These are phyloP conservation scores for Holotrichia oblita DNA, from an alignment of 1,140 invertebrate genomes.

Conservation along the genomic window DNA sequence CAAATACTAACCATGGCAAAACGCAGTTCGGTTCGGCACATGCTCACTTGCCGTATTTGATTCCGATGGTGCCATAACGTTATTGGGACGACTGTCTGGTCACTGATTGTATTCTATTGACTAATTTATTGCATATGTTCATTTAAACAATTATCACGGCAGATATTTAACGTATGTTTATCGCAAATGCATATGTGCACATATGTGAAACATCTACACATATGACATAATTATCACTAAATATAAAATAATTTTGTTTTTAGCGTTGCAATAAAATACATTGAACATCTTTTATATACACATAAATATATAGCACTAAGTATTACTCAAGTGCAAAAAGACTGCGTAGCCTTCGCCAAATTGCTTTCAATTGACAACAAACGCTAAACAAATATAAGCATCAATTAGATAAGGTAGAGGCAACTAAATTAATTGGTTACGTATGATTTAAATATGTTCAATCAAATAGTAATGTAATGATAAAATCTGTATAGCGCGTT, in stretches of 20 bases:
- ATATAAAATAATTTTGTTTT: not conserved
- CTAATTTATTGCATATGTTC: constrained; percentile 14
- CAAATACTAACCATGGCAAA: not conserved
- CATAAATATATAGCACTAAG: not conserved
- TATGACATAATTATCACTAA: not conserved
- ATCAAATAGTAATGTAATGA: not conserved
- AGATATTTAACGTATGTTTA: not conserved
- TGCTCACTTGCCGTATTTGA: not conserved
- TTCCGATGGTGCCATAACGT: not conserved
- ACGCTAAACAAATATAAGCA: not conserved
- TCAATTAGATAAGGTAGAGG: not conserved
- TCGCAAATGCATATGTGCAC: not conserved
- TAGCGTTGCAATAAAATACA: not conserved
- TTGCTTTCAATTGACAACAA: not conserved
- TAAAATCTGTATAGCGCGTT: not conserved
- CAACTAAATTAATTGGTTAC: not conserved
- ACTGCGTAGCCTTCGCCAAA: not conserved
- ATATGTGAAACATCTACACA: not conserved
- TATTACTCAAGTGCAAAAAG: constrained; percentile 1
- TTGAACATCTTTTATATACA: not conserved
- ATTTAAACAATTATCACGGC: constrained; percentile 20
- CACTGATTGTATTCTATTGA: constrained; percentile 12
- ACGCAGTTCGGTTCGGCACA: not conserved
- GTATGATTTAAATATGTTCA: not conserved
- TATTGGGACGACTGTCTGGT: constrained; percentile 1